phyloP scores from a whole-genome alignment of 2,888 invertebrate genomes.

The Aporophyla lueneburgensis region DNA sequence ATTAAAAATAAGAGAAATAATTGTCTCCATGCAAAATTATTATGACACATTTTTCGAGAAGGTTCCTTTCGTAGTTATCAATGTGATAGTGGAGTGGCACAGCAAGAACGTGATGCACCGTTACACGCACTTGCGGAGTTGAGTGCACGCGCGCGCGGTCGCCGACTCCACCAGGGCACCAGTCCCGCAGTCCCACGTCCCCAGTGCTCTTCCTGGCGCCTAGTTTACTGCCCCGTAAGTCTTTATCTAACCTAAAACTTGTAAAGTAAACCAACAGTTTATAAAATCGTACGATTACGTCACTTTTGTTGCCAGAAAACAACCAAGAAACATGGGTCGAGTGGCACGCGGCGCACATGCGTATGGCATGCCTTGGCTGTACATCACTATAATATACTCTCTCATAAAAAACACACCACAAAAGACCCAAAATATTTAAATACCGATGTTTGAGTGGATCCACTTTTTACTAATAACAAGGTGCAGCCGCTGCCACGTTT shows the following conservation, averaged over 20 bases:
- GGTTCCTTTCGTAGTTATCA: constrained; percentile 58
- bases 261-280: constrained; percentile 13
- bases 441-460: constrained; percentile 76
- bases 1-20: background rate
- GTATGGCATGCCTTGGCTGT: constrained; percentile 70
- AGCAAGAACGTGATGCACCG: constrained; percentile 82
- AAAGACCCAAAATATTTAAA: constrained; percentile 81
- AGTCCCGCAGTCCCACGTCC: constrained; percentile 69
- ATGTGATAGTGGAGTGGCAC: constrained; percentile 74
- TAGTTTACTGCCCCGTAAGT: constrained; percentile 33
- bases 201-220: constrained; percentile 62
- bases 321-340: constrained; percentile 49
- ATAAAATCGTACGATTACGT: constrained; percentile 38
- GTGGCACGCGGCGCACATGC: constrained; percentile 76
- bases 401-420: constrained; percentile 76
- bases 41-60: constrained; percentile 29
- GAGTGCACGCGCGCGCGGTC: constrained; percentile 88
- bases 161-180: constrained; percentile 80
- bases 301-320: constrained; percentile 36
- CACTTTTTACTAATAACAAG: constrained; percentile 86
- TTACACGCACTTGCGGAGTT: constrained; percentile 87
- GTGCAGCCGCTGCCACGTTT: constrained; percentile 82
- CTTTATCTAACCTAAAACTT: constrained; percentile 26
- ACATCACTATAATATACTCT: constrained; percentile 65
- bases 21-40: background rate